A percentile compares a stretch with the other conserved stretches of the same genome.
Evolutionary conservation across 92 coral and sea anemone species (phyloP).

Genomic region (Virgularia gustaviana): DNA sequence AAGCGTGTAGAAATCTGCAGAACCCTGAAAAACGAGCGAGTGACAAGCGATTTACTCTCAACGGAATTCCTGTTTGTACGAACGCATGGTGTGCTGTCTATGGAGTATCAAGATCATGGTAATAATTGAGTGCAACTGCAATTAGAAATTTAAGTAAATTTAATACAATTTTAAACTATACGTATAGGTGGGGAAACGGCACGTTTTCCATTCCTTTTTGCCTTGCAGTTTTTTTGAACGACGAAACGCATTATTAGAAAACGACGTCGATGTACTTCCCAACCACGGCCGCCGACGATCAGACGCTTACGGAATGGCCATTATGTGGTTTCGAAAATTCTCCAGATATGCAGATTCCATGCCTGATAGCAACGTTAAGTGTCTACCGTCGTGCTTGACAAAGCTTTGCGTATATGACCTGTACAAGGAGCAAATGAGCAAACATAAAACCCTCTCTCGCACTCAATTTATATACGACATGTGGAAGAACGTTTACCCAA

Average conservation of each 20-base stretch:
- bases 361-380: constrained; percentile 39
- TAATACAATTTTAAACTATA: background rate
- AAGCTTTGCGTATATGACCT: constrained; percentile 28
- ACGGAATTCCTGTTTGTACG: background rate
- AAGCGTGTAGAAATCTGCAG: background rate
- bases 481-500: constrained; percentile 44
- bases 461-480: constrained; percentile 39
- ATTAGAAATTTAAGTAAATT: background rate
- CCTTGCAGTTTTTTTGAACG: background rate
- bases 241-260: background rate
- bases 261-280: background rate
- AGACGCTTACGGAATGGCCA: constrained; percentile 9
- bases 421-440: constrained; percentile 35
- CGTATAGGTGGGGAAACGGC: background rate
- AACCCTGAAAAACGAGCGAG: background rate
- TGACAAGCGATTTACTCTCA: background rate
- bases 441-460: background rate
- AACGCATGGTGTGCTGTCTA: constrained; percentile 2
- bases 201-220: background rate
- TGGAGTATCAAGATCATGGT: background rate
- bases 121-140: background rate
- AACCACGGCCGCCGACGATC: constrained; percentile 7
- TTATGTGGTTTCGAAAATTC: constrained; percentile 45
- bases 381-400: constrained; percentile 41
- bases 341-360: constrained; percentile 44